These are phyloP conservation scores for fruit fly (Drosophila melanogaster) DNA, from an alignment of 1,140 invertebrate genomes.

Conservation along the genomic window DNA sequence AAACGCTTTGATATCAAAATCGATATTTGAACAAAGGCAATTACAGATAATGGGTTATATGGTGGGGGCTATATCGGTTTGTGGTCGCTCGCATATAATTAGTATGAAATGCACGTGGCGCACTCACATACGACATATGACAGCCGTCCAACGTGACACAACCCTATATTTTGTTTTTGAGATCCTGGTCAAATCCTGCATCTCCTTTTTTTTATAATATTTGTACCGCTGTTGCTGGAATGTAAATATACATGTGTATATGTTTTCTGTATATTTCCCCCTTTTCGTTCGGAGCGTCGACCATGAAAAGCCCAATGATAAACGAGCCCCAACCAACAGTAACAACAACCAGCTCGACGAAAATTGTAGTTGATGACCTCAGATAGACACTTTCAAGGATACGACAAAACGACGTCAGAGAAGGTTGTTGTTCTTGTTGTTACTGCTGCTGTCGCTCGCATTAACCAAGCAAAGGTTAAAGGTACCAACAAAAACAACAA, in stretches of 20 bases:
- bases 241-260: not conserved
- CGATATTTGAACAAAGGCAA: conserved; percentile 75
- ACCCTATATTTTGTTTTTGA: not conserved
- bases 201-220: conserved; percentile 7
- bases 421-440: conserved; percentile 27
- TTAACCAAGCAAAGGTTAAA: conserved; percentile 76
- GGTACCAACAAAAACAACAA: conserved; percentile 57
- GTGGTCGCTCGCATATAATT: conserved; percentile 59
- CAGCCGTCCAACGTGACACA: conserved; percentile 2
- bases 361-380: conserved; percentile 81
- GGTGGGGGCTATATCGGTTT: conserved; percentile 17
- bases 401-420: conserved; percentile 45
- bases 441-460: conserved; percentile 13
- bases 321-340: conserved; percentile 47
- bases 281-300: conserved; percentile 33
- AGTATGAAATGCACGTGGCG: conserved; percentile 59
- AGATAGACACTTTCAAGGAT: conserved; percentile 79
- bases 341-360: conserved; percentile 38
- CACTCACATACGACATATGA: conserved; percentile 6
- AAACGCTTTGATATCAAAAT: conserved; percentile 63
- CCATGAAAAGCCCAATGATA: conserved; percentile 60
- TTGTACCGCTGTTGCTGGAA: not conserved
- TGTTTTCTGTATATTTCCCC: conserved; percentile 8
- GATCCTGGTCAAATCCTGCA: conserved; percentile 13
- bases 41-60: conserved; percentile 66